These are phyloP conservation scores for Rhadina sibilatrix DNA, from an alignment of 2,113 vertebrate genomes.

Conservation along the genomic window DNA sequence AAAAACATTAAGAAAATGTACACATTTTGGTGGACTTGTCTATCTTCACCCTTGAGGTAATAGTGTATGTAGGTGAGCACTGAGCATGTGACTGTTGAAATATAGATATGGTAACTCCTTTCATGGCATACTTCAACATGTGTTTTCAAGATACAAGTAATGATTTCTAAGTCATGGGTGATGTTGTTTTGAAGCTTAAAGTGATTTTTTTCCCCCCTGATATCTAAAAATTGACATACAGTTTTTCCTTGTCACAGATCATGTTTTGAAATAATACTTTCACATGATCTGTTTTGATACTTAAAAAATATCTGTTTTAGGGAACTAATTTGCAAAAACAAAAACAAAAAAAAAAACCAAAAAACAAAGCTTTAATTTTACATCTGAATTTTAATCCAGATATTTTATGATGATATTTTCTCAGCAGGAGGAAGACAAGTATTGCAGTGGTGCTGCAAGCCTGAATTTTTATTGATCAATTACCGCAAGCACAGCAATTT, in stretches of 20 bases:
- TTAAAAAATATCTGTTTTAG: background rate
- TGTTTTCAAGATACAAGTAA: background rate
- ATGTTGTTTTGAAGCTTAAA: background rate
- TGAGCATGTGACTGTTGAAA: background rate
- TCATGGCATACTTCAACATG: background rate
- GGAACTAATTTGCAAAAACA: background rate
- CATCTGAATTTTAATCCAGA: background rate
- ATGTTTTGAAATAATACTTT: background rate
- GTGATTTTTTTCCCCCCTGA: background rate
- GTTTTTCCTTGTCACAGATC: background rate
- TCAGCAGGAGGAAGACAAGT: background rate
- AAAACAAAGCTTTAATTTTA: background rate
- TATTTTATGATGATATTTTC: background rate
- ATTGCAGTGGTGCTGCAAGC: background rate
- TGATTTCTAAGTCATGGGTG: background rate
- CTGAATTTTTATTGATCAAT: conserved; percentile 26
- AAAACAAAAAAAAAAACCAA: no score
- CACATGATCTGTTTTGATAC: background rate
- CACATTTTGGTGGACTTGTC: background rate
- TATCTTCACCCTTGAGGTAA: background rate
- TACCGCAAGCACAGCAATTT: background rate
- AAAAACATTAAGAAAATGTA: background rate
- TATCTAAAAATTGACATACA: background rate
- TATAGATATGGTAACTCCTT: background rate
- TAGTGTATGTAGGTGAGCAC: background rate